Conservation (phyloP, 1,140 invertebrate species). For the Brachionus paranguensis region DNA sequence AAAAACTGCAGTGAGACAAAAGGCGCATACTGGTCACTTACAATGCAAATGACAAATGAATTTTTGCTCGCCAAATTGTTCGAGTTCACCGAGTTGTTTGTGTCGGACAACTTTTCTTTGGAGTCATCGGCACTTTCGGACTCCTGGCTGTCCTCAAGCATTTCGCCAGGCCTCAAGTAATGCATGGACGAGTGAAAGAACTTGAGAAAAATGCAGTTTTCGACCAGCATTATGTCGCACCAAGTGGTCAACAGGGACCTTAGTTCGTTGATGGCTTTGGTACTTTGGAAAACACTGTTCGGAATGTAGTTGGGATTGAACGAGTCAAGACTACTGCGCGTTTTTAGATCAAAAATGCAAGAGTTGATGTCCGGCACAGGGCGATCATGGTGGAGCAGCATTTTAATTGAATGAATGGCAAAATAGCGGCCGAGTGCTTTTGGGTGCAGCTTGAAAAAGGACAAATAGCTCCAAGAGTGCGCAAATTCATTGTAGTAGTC, state of each 20-base stretch:
- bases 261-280: constrained; percentile 9
- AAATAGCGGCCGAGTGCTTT: neutral
- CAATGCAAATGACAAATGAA: constrained; percentile 6
- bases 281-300: neutral
- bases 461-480: neutral
- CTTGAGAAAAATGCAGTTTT: constrained; percentile 36
- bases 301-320: neutral
- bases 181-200: neutral
- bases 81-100: neutral
- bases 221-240: constrained; percentile 22
- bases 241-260: neutral
- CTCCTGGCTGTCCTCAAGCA: neutral
- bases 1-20: constrained; percentile 25
- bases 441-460: neutral
- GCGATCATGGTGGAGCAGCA: neutral
- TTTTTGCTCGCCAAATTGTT: neutral
- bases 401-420: constrained; percentile 22
- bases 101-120: neutral
- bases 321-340: neutral
- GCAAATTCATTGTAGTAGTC: constrained; percentile 5
- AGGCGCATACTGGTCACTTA: neutral
- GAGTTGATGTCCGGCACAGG: constrained; percentile 9
- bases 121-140: neutral
- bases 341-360: constrained; percentile 19
- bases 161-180: neutral